Evolutionary conservation across 2,113 vertebrate genomes (phyloP).

Genomic region (Misgurnus mizolepis): DNA sequence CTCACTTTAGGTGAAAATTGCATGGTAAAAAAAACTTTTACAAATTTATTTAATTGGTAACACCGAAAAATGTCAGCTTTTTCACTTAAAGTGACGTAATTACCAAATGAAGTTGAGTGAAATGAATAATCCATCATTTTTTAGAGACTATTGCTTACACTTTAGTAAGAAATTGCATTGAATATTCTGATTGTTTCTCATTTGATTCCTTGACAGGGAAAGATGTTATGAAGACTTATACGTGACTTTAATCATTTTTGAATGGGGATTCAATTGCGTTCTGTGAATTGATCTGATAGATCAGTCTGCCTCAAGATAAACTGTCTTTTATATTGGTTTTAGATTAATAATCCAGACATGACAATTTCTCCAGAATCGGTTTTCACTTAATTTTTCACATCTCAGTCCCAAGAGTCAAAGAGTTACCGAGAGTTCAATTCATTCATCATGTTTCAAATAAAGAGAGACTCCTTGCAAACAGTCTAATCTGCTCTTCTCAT

Average conservation of each 20-base stretch:
- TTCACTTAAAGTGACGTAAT: no score
- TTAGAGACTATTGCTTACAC: no score
- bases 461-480: conserved; percentile 55
- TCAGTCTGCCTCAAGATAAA: conserved; percentile 22
- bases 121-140: no score
- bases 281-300: conserved; percentile 17
- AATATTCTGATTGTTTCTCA: no score
- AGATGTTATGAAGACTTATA: not conserved
- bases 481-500: conserved; percentile 56
- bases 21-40: no score
- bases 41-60: no score
- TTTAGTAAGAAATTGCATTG: no score
- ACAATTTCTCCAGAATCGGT: conserved; percentile 29
- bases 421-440: conserved; percentile 57
- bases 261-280: conserved; percentile 14
- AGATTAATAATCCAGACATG: conserved; percentile 49
- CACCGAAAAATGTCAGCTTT: no score
- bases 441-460: conserved; percentile 55
- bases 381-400: conserved; percentile 43
- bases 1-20: no score
- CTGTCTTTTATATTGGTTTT: conserved; percentile 43
- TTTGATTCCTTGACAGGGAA: not conserved
- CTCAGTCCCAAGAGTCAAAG: conserved; percentile 38
- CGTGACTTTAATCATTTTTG: not conserved
- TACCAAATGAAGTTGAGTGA: no score